Evolutionary conservation across 2,888 invertebrate genomes (phyloP), one percentile per base, ranked within the genome.

Genomic region (Apodemia mormo): DNA sequence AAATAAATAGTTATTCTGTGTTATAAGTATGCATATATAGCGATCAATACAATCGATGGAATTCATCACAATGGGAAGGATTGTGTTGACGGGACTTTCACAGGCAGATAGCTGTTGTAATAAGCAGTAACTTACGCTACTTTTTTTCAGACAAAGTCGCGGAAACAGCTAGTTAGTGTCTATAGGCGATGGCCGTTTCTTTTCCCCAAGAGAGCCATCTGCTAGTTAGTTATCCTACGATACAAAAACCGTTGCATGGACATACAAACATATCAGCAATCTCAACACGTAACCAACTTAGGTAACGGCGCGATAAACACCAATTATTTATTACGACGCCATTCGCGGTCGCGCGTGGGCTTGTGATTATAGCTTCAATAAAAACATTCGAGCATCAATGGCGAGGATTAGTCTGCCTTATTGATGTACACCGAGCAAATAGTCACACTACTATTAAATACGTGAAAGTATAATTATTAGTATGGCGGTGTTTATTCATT

Each of bases 301-400:
- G 29, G 58, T 58, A 30, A 58, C 10, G 30, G 12, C 30, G 58
- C 58, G 58, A 58, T 33, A 61, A 61, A 22, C 58, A 12, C 30
- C 61, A 64, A 64, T 33, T 64, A 64, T 64, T 64, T 64, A 64
- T 64, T 6, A 64, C 12, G 37, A 2, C 14, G 61, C 61, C 61
- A 33, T 64, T 37, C 33, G 33, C 30, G 61, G 61, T 1, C 49
- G 49, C 61, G 61, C 61, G 61, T 64, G 61, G 61, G 37, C 61
- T 7, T 37, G 33, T 64, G 14, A 64, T 64, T 64, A 64, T 37
- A n/a, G 33, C 61, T 6, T 14, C 33, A 64, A 33, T 64, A 64
- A 64, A 64, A 37, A 33, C 30, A 33, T 37, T 64, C 12, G 14
- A 64, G n/a, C 14, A 12, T 64, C 33, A 64, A 33, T 14, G 61